phyloP scores from a whole-genome alignment of 2,797 vertebrate genomes.

The Acanthornis magna region DNA sequence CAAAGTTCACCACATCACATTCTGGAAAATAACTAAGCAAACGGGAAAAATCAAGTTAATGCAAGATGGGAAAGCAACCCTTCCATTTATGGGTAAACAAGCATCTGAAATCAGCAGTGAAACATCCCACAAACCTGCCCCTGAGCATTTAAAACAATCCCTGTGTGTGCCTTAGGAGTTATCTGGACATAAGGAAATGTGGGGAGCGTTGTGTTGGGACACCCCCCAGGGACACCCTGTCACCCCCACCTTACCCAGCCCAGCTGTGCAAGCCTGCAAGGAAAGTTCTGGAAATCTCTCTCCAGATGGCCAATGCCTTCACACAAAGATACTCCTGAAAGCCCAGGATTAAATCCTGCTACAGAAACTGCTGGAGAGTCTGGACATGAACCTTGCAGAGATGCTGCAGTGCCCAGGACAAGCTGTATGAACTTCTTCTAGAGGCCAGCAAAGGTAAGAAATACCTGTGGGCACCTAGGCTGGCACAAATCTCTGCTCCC shows the following conservation, averaged over 20 bases:
- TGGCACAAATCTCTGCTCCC: neutral
- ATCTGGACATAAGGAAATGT: neutral
- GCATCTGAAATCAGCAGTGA: conserved; percentile 13
- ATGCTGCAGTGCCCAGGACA: neutral
- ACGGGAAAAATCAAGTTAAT: conserved; percentile 61
- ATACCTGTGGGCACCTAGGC: neutral
- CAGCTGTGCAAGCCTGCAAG: neutral
- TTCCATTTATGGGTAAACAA: neutral
- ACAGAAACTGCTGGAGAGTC: neutral
- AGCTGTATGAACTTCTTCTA: neutral
- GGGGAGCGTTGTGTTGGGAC: accelerated
- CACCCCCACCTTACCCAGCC: neutral
- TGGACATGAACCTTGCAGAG: neutral
- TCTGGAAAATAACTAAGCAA: conserved; percentile 89
- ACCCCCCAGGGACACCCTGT: neutral
- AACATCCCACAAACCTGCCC: neutral
- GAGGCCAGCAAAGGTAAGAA: neutral
- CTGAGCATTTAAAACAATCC: neutral
- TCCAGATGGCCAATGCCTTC: neutral
- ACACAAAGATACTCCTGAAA: neutral
- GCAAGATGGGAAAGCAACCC: neutral
- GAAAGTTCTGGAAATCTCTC: neutral
- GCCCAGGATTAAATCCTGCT: neutral
- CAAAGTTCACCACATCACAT: conserved; percentile 94
- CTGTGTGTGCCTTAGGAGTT: neutral